These are phyloP conservation scores for Amniataba percoides DNA, from an alignment of 2,797 vertebrate genomes.

Conservation along the genomic window DNA sequence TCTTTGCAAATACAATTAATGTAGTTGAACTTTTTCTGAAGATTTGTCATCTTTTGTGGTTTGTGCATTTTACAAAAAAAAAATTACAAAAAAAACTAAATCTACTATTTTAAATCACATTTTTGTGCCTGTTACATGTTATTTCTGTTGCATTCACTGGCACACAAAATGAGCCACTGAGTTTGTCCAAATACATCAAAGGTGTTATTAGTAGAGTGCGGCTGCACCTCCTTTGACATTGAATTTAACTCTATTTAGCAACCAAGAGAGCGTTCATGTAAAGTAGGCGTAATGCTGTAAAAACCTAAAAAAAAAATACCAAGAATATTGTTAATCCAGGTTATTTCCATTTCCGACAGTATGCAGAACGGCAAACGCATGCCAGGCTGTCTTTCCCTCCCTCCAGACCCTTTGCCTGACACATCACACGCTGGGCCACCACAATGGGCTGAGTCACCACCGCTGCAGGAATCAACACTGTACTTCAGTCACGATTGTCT, in stretches of 20 bases:
- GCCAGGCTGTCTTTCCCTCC: conserved; percentile 56
- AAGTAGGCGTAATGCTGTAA: not conserved
- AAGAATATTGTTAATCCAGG: conserved; percentile 19
- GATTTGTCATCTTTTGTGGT: not conserved
- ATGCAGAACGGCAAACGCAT: conserved; percentile 49
- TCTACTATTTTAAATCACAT: not conserved
- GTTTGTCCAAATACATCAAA: conserved; percentile 24
- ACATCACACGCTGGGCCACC: conserved; percentile 78
- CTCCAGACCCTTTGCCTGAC: conserved; percentile 72
- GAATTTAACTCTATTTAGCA: conserved; percentile 23
- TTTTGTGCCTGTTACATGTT: not conserved
- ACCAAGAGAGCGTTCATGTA: not conserved
- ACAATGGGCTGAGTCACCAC: conserved; percentile 80
- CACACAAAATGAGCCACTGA: not conserved
- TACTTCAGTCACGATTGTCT: conserved; percentile 84
- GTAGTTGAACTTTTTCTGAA: not conserved
- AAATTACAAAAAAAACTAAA: too few species aligned
- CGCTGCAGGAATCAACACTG: conserved; percentile 82
- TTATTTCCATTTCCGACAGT: conserved; percentile 31
- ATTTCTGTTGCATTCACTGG: not conserved
- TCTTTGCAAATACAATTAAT: not conserved
- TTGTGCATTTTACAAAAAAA: not conserved
- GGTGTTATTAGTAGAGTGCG: not conserved
- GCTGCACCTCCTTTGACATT: not conserved
- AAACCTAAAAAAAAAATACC: conserved; percentile 16